phyloP scores from a whole-genome alignment of 2,888 invertebrate species.

The Choreutis nemorana region DNA sequence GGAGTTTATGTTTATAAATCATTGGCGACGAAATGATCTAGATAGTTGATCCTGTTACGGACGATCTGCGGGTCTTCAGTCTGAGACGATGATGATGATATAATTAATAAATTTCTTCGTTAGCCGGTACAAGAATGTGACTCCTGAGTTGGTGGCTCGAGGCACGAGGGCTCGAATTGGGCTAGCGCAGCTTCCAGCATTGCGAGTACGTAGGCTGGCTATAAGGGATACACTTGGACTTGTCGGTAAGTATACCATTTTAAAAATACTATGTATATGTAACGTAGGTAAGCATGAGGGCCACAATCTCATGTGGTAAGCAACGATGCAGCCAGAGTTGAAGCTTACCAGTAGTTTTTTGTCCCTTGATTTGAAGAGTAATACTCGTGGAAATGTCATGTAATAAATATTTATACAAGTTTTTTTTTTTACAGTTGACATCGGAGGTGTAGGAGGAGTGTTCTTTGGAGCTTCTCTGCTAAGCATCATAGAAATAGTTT shows the following conservation, averaged over 20 bases:
- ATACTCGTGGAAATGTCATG: too few relatives aligned
- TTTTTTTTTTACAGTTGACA: conserved; percentile 56
- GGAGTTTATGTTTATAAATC: too few relatives aligned
- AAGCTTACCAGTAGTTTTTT: too few relatives aligned
- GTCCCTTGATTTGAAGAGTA: too few relatives aligned
- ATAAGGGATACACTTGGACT: conserved; percentile 67
- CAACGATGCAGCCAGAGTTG: too few relatives aligned
- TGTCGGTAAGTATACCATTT: conserved; percentile 60
- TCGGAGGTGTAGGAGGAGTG: conserved; percentile 68
- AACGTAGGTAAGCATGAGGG: too few relatives aligned
- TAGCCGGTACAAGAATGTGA: conserved; percentile 25
- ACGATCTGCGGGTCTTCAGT: background rate
- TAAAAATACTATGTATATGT: too few relatives aligned
- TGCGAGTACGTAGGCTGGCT: conserved; percentile 67
- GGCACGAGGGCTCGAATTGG: conserved; percentile 43
- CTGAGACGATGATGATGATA: conserved; percentile 4
- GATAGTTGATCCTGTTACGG: background rate
- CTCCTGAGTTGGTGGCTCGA: conserved; percentile 20
- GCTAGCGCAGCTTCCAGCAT: conserved; percentile 60
- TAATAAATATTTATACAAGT: conserved; percentile 1
- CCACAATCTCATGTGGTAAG: too few relatives aligned
- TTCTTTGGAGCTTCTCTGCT: conserved; percentile 69
- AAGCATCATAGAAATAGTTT: conserved; percentile 63
- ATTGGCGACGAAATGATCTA: too few relatives aligned
- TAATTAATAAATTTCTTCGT: background rate